Evolutionary conservation across 2,113 vertebrate species (phyloP).

Genomic region (Pterocles orientalis): DNA sequence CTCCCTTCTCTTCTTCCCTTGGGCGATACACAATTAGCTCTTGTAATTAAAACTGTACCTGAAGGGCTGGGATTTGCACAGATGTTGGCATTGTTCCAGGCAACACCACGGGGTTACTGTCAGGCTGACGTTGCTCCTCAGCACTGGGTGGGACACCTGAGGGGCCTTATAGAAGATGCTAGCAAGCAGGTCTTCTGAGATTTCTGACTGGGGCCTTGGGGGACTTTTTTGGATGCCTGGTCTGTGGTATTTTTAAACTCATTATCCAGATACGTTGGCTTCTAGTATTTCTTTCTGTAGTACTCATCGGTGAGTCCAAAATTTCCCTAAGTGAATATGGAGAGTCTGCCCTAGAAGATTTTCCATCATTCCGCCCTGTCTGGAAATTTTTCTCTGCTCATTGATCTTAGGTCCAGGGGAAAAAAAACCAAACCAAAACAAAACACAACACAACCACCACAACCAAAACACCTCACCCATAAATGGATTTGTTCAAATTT

Average conservation of each 20-base stretch:
- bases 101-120: background rate
- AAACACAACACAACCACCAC: no score
- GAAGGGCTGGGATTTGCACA: background rate
- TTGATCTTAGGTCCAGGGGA: background rate
- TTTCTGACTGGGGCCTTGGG: background rate
- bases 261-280: background rate
- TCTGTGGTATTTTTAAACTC: background rate
- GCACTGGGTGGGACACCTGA: background rate
- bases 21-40: background rate
- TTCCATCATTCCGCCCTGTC: background rate
- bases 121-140: background rate
- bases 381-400: background rate
- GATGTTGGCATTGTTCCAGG: background rate
- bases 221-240: background rate
- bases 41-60: background rate
- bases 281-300: background rate
- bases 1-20: background rate
- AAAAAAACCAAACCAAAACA: no score
- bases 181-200: background rate
- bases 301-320: background rate
- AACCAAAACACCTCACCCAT: no score
- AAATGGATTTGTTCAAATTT: background rate
- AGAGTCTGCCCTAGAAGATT: background rate
- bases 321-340: background rate
- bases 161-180: background rate